These are phyloP conservation scores for Drosophila recens DNA, from an alignment of 2,888 invertebrate genomes.

Conservation along the genomic window DNA sequence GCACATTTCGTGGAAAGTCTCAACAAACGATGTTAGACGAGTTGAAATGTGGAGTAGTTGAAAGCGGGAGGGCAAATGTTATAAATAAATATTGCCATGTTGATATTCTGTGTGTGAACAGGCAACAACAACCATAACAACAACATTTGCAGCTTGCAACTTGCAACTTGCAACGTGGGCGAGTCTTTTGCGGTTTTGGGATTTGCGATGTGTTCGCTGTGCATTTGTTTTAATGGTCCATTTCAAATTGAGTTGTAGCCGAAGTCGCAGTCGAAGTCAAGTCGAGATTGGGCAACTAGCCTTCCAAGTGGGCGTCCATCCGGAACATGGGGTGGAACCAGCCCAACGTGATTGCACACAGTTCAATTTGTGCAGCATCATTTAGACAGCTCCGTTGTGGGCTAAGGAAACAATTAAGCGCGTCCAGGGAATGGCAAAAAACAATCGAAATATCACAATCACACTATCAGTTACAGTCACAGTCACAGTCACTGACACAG, in stretches of 20 bases:
- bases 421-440: conserved; percentile 40
- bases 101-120: conserved; percentile 69
- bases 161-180: conserved; percentile 47
- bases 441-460: conserved; percentile 31
- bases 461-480: conserved; percentile 15
- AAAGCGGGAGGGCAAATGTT: conserved; percentile 40
- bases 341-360: conserved; percentile 56
- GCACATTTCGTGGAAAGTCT: conserved; percentile 64
- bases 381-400: conserved; percentile 51
- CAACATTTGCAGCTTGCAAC: not conserved
- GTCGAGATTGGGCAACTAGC: conserved; percentile 32
- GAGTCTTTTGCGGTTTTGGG: conserved; percentile 43
- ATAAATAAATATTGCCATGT: conserved; percentile 78
- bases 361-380: conserved; percentile 77
- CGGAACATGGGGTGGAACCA: conserved; percentile 53
- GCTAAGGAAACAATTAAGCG: conserved; percentile 54
- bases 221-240: conserved; percentile 77
- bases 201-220: conserved; percentile 67
- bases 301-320: conserved; percentile 62
- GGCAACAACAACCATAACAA: conserved; percentile 32
- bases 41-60: conserved; percentile 4
- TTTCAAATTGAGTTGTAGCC: conserved; percentile 75
- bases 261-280: conserved; percentile 29
- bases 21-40: conserved; percentile 8
- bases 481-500: conserved; percentile 5